Percentiles rank a stretch among this genome's conserved stretches.
phyloP scores from a whole-genome alignment of 2,797 vertebrate species.

The Moxostoma hubbsi region DNA sequence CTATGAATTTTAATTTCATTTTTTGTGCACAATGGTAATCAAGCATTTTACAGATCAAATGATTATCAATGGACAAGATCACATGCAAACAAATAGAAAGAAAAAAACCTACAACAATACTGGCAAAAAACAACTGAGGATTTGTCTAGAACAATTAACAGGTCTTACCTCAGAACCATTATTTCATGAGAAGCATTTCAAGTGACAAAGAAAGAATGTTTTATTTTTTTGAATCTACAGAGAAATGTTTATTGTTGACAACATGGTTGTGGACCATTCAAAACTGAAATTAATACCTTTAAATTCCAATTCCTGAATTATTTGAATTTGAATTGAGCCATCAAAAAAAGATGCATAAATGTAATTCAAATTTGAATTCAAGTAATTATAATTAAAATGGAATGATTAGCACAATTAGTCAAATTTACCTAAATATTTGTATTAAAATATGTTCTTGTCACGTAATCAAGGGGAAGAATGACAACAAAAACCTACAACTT shows the following conservation, averaged over 20 bases:
- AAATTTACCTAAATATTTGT: no score
- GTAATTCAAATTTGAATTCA: no score
- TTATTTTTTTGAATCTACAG: slow-evolving; percentile 49
- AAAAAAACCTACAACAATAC: slow-evolving; percentile 20
- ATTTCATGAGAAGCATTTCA: slow-evolving; percentile 82
- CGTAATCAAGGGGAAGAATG: slow-evolving; percentile 15
- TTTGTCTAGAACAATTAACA: slow-evolving; percentile 4
- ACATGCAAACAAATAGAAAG: slow-evolving; percentile 59
- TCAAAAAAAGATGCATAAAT: no score
- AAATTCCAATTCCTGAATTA: no score
- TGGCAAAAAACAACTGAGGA: slow-evolving; percentile 29
- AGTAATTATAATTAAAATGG: no score
- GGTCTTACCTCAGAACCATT: slow-evolving; percentile 85
- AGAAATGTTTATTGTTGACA: not conserved
- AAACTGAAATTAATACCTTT: no score
- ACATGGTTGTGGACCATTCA: no score
- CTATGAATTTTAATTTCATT: slow-evolving; percentile 4
- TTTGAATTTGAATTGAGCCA: no score
- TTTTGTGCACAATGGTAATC: not conserved
- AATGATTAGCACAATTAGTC: no score
- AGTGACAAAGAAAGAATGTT: slow-evolving; percentile 53
- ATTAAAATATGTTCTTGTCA: slow-evolving; percentile 11
- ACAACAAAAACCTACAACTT: slow-evolving; percentile 14
- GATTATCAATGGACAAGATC: slow-evolving; percentile 29
- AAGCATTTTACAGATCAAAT: not conserved